A percentile compares a stretch with the other conserved stretches of the same genome.
Evolutionary conservation across 2,888 invertebrate species (phyloP).

Genomic region (Thecophora atra): DNA sequence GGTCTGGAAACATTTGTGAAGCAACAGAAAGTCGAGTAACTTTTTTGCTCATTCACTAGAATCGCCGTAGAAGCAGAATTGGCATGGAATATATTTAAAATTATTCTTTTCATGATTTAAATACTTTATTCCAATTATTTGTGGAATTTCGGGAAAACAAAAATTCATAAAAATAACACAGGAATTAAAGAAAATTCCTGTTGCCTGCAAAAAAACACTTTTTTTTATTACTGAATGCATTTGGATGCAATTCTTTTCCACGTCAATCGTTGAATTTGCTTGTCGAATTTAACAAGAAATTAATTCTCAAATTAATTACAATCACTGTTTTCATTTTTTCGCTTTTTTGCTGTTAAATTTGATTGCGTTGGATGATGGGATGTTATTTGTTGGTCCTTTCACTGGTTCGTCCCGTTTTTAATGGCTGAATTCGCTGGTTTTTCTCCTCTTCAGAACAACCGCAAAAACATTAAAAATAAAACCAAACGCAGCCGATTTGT

Average conservation of each 20-base stretch:
- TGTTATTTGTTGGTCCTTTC: background rate
- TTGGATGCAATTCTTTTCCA: background rate
- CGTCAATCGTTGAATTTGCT: background rate
- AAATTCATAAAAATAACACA: too few species aligned
- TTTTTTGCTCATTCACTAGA: background rate
- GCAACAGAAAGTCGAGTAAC: background rate
- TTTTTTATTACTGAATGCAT: background rate
- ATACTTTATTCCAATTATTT: too few species aligned
- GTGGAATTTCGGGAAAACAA: too few species aligned
- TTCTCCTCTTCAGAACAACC: background rate
- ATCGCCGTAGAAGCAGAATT: too few species aligned
- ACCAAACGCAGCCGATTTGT: conserved; percentile 27
- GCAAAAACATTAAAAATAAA: background rate
- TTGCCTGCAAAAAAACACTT: too few species aligned
- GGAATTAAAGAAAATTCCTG: too few species aligned
- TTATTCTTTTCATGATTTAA: too few species aligned
- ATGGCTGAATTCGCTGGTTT: background rate
- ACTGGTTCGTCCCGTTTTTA: background rate
- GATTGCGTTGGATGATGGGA: background rate
- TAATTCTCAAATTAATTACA: conserved; percentile 23
- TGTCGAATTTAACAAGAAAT: conserved; percentile 2
- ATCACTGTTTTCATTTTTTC: background rate
- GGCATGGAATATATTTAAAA: too few species aligned
- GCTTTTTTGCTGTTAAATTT: background rate
- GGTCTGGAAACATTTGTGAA: background rate